Conservation (phyloP, 2,888 invertebrate species). For the Pyralis farinalis region DNA sequence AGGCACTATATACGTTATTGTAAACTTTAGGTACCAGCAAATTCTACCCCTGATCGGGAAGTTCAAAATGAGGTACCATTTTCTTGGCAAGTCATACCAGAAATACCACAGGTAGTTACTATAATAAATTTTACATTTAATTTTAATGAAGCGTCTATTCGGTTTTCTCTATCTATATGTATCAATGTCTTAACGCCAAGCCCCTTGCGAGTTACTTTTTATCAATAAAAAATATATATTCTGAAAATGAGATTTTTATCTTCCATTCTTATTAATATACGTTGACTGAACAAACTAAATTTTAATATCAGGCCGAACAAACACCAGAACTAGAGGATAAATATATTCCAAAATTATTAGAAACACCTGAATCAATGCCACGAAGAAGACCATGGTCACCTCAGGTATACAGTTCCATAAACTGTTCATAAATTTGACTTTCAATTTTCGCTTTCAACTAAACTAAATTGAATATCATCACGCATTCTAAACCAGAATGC, state of each 20-base stretch:
- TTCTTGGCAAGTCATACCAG: constrained; percentile 71
- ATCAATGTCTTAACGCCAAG: no score
- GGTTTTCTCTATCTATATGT: no score
- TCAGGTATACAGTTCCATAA: constrained; percentile 41
- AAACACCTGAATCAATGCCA: constrained; percentile 45
- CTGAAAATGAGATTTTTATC: no score
- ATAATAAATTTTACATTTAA: constrained; percentile 7
- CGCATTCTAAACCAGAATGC: constrained; percentile 4
- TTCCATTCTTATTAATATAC: no score
- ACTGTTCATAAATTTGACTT: constrained; percentile 20
- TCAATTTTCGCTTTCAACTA: neutral
- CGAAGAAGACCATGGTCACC: constrained; percentile 67
- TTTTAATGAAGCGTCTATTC: no score
- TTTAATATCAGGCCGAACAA: constrained; percentile 63
- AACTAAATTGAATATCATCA: neutral
- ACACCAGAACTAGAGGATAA: constrained; percentile 65
- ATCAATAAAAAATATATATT: no score
- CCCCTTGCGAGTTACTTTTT: no score
- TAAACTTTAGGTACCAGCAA: constrained; percentile 45
- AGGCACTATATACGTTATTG: neutral
- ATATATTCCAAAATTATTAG: constrained; percentile 64
- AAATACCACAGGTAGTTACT: constrained; percentile 67
- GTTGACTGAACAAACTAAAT: constrained; percentile 6
- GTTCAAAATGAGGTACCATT: constrained; percentile 57
- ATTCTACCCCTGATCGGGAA: constrained; percentile 45